A percentile compares a stretch with the other conserved stretches of the same genome.
phyloP scores from a whole-genome alignment of 2,797 vertebrate species.

The Halcyon chelicuti region DNA sequence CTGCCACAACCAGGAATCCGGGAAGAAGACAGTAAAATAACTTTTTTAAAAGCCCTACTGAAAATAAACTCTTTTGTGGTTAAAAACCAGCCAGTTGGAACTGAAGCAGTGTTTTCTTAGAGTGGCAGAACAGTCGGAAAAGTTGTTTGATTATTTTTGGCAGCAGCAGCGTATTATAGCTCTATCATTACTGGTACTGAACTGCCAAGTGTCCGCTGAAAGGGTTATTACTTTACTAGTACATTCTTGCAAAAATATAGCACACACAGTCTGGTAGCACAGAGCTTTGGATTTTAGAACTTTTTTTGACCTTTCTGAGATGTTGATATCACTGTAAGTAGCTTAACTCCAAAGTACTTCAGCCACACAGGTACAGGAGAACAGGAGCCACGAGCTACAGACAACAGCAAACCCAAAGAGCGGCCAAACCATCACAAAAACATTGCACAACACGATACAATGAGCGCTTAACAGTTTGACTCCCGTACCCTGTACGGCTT shows the following conservation, averaged over 20 bases:
- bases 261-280: not conserved
- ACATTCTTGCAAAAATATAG: constrained; percentile 42
- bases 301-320: constrained; percentile 1
- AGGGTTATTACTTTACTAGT: constrained; percentile 43
- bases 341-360: not conserved
- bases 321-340: not conserved
- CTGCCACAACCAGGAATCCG: constrained; percentile 42
- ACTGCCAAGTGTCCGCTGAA: not conserved
- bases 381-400: not conserved
- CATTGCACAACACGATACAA: fast-evolving
- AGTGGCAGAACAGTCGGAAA: constrained; percentile 74
- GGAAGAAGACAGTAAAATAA: constrained; percentile 60
- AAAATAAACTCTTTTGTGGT: constrained; percentile 78
- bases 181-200: constrained; percentile 58
- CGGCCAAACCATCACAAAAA: not conserved
- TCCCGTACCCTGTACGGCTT: not conserved
- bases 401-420: not conserved
- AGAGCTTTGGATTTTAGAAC: not conserved
- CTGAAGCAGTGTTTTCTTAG: constrained; percentile 73
- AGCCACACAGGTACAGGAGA: not conserved
- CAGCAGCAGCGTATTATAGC: constrained; percentile 54
- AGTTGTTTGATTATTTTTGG: constrained; percentile 78
- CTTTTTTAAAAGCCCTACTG: constrained; percentile 31
- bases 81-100: constrained; percentile 76
- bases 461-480: fast-evolving